These are phyloP conservation scores for Diarsia mendica DNA, from an alignment of 2,888 invertebrate species.

Conservation along the genomic window DNA sequence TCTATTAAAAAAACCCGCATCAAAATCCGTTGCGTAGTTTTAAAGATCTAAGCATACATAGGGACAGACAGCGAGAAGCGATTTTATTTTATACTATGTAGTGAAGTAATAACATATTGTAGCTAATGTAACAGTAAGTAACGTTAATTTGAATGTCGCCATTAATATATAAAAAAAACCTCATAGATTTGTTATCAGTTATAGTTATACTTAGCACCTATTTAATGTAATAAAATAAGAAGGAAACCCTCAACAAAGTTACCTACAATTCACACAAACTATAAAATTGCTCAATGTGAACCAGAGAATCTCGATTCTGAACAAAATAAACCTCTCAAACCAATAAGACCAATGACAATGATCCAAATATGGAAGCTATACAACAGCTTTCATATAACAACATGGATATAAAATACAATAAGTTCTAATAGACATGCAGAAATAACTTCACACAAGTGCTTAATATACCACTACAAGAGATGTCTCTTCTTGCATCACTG, in stretches of 20 bases:
- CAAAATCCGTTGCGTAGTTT: too few species aligned
- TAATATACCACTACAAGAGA: slow-evolving; percentile 15
- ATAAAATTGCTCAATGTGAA: neutral
- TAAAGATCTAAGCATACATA: too few species aligned
- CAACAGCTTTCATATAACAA: neutral
- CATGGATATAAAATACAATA: neutral
- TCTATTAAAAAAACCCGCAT: too few species aligned
- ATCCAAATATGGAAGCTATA: slow-evolving; percentile 1
- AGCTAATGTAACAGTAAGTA: neutral
- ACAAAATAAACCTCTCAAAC: neutral
- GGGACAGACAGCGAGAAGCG: too few species aligned
- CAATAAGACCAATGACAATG: neutral
- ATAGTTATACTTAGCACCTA: slow-evolving; percentile 3
- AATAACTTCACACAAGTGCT: slow-evolving; percentile 25
- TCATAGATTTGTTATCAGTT: slow-evolving; percentile 3
- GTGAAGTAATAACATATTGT: neutral
- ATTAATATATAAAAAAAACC: neutral
- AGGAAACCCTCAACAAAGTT: slow-evolving; percentile 48
- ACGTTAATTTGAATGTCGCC: slow-evolving; percentile 8
- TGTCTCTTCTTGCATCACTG: slow-evolving; percentile 16
- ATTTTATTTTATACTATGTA: too few species aligned
- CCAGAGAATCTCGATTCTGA: neutral
- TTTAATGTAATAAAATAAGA: slow-evolving; percentile 1
- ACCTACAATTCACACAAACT: slow-evolving; percentile 17
- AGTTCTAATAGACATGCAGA: neutral